These are phyloP conservation scores for Pemphredon lugubris DNA, from an alignment of 2,888 invertebrate genomes.

Conservation along the genomic window DNA sequence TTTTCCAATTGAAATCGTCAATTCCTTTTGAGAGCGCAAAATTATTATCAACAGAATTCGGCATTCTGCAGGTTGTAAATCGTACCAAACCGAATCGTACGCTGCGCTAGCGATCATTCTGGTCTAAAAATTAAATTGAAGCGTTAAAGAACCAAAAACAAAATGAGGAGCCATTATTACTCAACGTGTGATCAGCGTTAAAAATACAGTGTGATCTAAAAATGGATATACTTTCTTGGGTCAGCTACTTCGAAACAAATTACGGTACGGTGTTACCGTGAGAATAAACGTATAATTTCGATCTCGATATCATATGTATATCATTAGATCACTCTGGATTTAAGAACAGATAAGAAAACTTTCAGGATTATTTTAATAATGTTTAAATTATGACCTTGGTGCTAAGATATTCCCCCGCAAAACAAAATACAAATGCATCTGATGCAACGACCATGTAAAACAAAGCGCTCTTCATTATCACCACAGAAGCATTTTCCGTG, in stretches of 20 bases:
- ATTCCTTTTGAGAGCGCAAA: constrained; percentile 43
- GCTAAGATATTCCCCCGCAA: constrained; percentile 6
- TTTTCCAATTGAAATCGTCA: constrained; percentile 33
- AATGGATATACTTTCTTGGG: not conserved
- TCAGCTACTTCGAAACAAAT: too few relatives aligned
- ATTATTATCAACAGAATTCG: constrained; percentile 42
- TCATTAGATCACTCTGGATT: too few relatives aligned
- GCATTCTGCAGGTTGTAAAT: constrained; percentile 36
- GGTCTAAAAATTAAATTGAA: constrained; percentile 30
- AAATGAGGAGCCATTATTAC: too few relatives aligned
- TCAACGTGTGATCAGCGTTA: too few relatives aligned
- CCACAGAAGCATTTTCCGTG: constrained; percentile 10
- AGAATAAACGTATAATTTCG: too few relatives aligned
- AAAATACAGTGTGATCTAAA: not conserved
- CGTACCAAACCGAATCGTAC: constrained; percentile 59
- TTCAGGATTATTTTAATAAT: too few relatives aligned
- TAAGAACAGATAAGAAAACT: too few relatives aligned
- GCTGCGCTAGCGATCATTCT: constrained; percentile 35
- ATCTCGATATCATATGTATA: too few relatives aligned
- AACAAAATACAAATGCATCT: constrained; percentile 45
- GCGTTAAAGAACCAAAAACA: not conserved
- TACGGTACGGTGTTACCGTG: too few relatives aligned
- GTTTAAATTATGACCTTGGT: not conserved
- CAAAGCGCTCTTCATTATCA: constrained; percentile 35
- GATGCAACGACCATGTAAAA: constrained; percentile 29